Conservation (phyloP, 2,113 vertebrate species). For the Cyprinodon brontotheroides region DNA sequence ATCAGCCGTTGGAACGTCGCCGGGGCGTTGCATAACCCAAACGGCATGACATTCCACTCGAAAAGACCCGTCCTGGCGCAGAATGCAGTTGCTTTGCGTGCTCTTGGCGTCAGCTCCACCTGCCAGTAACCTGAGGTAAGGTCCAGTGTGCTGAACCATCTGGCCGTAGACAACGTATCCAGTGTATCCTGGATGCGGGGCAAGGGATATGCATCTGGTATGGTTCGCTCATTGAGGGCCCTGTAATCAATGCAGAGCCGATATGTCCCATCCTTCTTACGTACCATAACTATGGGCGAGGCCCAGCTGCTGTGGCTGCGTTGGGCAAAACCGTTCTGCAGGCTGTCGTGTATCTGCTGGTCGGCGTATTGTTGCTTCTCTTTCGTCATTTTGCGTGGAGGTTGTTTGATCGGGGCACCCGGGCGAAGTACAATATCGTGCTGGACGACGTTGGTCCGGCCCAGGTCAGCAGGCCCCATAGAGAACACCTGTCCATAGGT, state of each 20-base stretch:
- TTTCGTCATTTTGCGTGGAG: too few species aligned
- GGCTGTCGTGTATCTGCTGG: conserved; percentile 15
- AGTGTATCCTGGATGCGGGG: conserved; percentile 46
- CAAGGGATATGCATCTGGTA: conserved; percentile 9
- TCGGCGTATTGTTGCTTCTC: conserved; percentile 32
- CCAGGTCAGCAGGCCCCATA: too few species aligned
- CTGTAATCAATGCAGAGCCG: conserved; percentile 37
- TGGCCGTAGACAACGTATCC: conserved; percentile 30
- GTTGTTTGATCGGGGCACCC: too few species aligned
- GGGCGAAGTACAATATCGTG: background rate
- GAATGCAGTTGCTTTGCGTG: too few species aligned
- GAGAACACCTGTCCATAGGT: too few species aligned
- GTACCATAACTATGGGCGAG: conserved; percentile 32
- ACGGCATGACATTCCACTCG: too few species aligned
- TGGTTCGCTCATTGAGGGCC: conserved; percentile 37
- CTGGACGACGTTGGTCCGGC: too few species aligned
- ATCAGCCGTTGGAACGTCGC: too few species aligned
- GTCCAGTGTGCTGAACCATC: conserved; percentile 44
- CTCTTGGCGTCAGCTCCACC: too few species aligned
- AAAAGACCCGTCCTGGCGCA: too few species aligned
- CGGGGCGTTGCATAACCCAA: too few species aligned
- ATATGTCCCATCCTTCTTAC: conserved; percentile 37
- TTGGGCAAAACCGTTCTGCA: background rate
- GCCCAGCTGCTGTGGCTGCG: conserved; percentile 48
- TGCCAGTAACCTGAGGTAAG: conserved; percentile 32